Evolutionary conservation across 2,113 vertebrate species (phyloP).

Genomic region (Choloepus hoffmanni): DNA sequence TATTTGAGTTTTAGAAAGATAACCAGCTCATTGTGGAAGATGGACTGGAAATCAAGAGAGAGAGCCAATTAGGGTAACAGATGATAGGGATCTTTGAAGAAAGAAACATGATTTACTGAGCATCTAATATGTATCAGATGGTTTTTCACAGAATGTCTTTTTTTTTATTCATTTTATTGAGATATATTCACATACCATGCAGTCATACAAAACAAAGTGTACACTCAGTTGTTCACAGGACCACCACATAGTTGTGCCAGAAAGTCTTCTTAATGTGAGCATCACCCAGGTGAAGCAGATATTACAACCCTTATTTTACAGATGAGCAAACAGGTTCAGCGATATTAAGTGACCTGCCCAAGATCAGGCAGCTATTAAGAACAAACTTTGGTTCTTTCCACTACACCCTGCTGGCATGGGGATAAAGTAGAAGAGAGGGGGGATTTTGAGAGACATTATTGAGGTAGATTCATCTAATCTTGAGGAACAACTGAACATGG

Average conservation of each 20-base stretch:
- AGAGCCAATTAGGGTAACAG: background rate
- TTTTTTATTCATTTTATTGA: no score
- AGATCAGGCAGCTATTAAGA: conserved; percentile 3
- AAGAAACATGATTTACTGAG: background rate
- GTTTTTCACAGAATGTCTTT: background rate
- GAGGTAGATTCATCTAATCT: background rate
- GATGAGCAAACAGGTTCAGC: conserved; percentile 37
- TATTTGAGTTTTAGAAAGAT: conserved; percentile 48
- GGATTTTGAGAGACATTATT: background rate
- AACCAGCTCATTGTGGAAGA: background rate
- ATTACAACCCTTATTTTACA: conserved; percentile 44
- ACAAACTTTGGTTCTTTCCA: background rate
- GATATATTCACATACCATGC: no score
- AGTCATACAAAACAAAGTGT: no score
- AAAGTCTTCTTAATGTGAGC: no score
- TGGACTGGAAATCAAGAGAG: background rate
- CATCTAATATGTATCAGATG: background rate
- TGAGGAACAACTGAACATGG: background rate
- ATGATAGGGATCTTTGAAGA: background rate
- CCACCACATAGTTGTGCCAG: no score
- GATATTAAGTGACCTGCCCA: conserved; percentile 7
- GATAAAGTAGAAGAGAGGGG: conserved; percentile 32
- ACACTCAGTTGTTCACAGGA: no score
- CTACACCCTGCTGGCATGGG: background rate
- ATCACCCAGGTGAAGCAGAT: background rate